Evolutionary conservation across 1,140 invertebrate species (phyloP).

Genomic region (Eufriesea mexicana): DNA sequence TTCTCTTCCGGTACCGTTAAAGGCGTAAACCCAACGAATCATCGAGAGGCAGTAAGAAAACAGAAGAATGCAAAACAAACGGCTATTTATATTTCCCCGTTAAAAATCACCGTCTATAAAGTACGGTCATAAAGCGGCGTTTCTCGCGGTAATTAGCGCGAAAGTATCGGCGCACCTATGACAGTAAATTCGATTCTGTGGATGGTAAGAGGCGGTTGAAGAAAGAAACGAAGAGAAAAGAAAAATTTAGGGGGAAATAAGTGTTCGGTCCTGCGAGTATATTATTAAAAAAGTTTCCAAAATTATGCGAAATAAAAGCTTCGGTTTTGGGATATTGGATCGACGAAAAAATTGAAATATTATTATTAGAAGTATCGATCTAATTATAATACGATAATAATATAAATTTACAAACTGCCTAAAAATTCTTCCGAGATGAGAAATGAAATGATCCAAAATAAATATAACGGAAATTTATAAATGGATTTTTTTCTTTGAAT

Average conservation of each 20-base stretch:
- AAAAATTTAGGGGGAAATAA: not conserved
- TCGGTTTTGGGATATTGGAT: not conserved
- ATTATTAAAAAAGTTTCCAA: not conserved
- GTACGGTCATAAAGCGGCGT: constrained; percentile 30
- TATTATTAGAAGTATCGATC: too few relatives aligned
- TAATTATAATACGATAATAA: too few relatives aligned
- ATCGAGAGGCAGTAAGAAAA: constrained; percentile 29
- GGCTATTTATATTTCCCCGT: constrained; percentile 35
- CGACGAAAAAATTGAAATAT: too few relatives aligned
- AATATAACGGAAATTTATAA: too few relatives aligned
- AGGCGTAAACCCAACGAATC: constrained; percentile 3
- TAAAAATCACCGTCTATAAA: constrained; percentile 47
- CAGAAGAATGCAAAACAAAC: constrained; percentile 18
- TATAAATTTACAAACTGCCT: too few relatives aligned
- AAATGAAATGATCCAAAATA: too few relatives aligned
- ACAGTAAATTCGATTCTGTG: constrained; percentile 52
- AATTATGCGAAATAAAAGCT: not conserved
- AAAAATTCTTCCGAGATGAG: too few relatives aligned
- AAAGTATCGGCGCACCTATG: constrained; percentile 52
- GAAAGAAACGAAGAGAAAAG: not conserved
- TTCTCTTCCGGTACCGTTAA: constrained; percentile 17
- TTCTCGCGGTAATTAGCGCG: constrained; percentile 53
- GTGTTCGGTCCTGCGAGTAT: not conserved
- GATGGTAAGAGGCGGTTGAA: not conserved
- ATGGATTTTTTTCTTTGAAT: too few relatives aligned